Percentiles rank a stretch among this genome's conserved stretches.
phyloP scores from a whole-genome alignment of 1,140 invertebrate genomes.

The Lepidurus couesii region DNA sequence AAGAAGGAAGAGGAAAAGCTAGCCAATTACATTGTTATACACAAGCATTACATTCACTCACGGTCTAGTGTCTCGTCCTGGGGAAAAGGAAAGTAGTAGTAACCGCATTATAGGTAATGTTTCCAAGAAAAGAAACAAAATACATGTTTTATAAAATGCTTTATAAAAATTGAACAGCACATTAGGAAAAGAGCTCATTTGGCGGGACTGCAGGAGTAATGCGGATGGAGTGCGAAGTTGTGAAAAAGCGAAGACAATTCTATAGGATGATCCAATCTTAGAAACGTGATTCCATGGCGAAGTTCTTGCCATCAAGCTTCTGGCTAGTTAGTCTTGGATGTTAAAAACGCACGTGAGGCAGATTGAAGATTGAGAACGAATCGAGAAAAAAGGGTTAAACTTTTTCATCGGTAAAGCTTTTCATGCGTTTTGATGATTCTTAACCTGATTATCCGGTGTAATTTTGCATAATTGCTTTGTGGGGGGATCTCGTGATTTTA shows the following conservation, averaged over 20 bases:
- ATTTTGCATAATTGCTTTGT: constrained; percentile 8
- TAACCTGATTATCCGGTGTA: background rate
- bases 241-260: background rate
- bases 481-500: background rate
- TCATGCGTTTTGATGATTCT: background rate
- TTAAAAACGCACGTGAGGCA: background rate
- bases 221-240: background rate
- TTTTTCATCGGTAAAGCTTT: background rate
- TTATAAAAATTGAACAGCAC: background rate
- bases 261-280: background rate
- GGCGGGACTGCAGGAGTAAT: background rate
- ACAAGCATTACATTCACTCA: background rate
- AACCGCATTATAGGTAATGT: background rate
- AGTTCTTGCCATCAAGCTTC: background rate
- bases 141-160: too few relatives aligned
- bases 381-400: background rate
- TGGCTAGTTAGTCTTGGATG: background rate
- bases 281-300: background rate
- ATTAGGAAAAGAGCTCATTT: background rate
- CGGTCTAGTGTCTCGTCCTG: background rate
- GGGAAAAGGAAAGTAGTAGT: constrained; percentile 2
- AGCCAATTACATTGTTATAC: constrained; percentile 15
- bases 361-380: background rate
- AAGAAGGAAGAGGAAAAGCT: background rate
- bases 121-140: background rate